Evolutionary conservation across 2,797 vertebrate genomes (phyloP).

Genomic region (Acropternis orthonyx): DNA sequence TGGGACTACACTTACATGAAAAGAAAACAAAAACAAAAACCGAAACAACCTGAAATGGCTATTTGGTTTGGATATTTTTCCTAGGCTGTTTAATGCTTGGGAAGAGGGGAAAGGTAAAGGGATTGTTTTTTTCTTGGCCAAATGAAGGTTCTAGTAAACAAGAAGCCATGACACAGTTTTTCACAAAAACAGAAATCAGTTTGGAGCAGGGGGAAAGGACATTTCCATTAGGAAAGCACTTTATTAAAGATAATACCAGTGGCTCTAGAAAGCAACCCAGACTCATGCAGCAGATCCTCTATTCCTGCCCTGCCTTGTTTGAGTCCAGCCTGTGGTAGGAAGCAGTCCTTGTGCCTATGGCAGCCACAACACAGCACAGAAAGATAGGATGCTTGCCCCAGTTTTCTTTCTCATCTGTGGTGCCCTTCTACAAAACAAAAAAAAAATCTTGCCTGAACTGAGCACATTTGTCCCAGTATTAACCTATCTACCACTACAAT

Average conservation of each 20-base stretch:
- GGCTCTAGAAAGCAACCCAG: neutral
- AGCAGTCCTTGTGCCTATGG: neutral
- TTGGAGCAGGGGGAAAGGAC: neutral
- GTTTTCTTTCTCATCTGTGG: accelerated
- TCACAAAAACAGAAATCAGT: neutral
- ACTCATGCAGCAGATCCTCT: neutral
- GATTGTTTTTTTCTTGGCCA: neutral
- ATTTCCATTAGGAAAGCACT: neutral
- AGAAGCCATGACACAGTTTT: neutral
- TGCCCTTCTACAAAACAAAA: neutral
- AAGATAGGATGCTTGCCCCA: neutral
- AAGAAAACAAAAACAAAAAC: neutral
- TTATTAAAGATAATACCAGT: neutral
- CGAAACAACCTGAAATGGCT: neutral
- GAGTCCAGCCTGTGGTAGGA: neutral
- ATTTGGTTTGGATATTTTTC: neutral
- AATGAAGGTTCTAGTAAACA: neutral
- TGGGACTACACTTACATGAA: neutral
- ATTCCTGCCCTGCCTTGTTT: neutral
- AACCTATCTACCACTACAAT: neutral
- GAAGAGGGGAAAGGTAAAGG: neutral
- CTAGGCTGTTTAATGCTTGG: neutral
- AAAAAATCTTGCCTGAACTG: neutral
- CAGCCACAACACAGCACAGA: neutral
- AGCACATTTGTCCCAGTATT: neutral